A percentile compares a stretch with the other conserved stretches of the same genome.
phyloP scores from a whole-genome alignment of 2,888 invertebrate genomes.

The Folsomia candida region DNA sequence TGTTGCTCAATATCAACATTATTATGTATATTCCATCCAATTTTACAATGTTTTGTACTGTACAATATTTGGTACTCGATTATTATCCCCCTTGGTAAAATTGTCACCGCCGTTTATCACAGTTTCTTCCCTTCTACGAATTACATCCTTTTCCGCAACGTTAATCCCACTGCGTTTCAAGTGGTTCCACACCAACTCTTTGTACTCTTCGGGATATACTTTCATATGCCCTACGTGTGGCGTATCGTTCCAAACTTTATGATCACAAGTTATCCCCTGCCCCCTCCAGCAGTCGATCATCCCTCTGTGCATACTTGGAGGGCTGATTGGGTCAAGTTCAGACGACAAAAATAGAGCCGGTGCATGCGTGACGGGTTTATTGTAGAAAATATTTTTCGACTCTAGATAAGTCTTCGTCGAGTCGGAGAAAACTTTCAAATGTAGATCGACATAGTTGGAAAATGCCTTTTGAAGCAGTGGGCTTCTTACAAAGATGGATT shows the following conservation, averaged over 20 bases:
- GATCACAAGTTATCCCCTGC: slow-evolving; percentile 24
- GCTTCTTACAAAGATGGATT: slow-evolving; percentile 59
- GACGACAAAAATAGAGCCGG: slow-evolving; percentile 71
- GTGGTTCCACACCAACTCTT: no score
- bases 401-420: slow-evolving; percentile 80
- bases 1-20: no score
- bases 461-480: slow-evolving; percentile 55
- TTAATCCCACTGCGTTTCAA: no score
- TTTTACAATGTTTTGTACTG: no score
- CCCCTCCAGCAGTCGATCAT: slow-evolving; percentile 29
- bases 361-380: slow-evolving; percentile 67
- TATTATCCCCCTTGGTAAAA: no score
- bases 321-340: slow-evolving; percentile 38
- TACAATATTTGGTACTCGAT: no score
- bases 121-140: no score
- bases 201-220: slow-evolving; percentile 66
- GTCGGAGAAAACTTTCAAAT: slow-evolving; percentile 77
- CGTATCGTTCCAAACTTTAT: slow-evolving; percentile 64
- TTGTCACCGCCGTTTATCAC: no score
- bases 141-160: no score
- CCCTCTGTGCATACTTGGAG: slow-evolving; percentile 32
- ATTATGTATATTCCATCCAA: no score
- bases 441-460: slow-evolving; percentile 63
- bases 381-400: slow-evolving; percentile 79
- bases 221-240: slow-evolving; percentile 70